A percentile compares a stretch with the other conserved stretches of the same genome.
These are phyloP conservation scores for Lampris megalopsis DNA, from an alignment of 2,113 vertebrate genomes.

Conservation along the genomic window DNA sequence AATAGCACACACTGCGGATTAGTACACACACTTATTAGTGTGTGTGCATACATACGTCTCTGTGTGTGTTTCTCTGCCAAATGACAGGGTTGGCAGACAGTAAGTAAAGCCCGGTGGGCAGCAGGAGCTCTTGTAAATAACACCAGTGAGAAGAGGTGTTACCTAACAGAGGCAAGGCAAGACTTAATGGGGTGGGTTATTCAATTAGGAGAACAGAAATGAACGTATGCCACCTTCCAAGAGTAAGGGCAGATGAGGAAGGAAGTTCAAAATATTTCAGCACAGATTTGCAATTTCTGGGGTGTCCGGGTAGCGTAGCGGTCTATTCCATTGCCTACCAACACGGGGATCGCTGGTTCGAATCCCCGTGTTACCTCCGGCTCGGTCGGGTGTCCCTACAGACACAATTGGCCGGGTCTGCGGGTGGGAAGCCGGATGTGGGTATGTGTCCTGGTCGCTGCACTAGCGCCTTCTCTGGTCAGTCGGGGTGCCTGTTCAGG, in stretches of 20 bases:
- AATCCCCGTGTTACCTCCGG: no score
- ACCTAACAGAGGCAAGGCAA: conserved; percentile 25
- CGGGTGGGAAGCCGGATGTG: no score
- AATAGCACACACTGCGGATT: no score
- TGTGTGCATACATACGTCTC: background rate
- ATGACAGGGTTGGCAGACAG: conserved; percentile 48
- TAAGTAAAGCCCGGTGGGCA: conserved; percentile 46
- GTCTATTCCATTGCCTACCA: no score
- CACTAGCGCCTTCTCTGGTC: no score
- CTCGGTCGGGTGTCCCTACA: no score
- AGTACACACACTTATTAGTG: background rate
- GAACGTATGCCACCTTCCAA: conserved; percentile 25
- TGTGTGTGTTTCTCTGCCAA: conserved; percentile 49
- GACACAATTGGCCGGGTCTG: no score
- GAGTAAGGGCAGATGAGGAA: conserved; percentile 25
- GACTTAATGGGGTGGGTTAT: background rate
- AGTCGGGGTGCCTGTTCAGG: no score
- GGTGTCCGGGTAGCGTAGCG: no score
- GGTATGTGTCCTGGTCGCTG: no score
- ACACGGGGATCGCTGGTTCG: no score
- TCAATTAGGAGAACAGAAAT: background rate
- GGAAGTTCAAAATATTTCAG: background rate
- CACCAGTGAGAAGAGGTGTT: conserved; percentile 30
- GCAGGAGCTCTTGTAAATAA: conserved; percentile 48
- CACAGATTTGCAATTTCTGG: background rate